Conservation (phyloP, 2,113 vertebrate genomes). For the Odocoileus hemionus region DNA sequence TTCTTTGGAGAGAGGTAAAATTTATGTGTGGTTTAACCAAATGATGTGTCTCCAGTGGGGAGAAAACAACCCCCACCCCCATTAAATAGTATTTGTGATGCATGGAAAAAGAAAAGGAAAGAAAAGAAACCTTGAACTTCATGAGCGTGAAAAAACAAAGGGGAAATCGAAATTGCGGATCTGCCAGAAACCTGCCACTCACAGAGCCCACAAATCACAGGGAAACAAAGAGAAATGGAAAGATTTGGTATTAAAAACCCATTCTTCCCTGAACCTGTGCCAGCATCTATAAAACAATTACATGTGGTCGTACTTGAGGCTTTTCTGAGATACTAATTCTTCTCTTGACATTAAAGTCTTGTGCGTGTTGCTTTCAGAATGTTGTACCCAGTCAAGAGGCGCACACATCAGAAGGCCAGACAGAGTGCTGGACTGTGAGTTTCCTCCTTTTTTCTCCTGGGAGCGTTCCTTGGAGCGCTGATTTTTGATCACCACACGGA, state of each 20-base stretch:
- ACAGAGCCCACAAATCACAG: conserved; percentile 63
- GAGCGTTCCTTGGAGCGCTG: not conserved
- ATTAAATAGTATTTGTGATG: conserved; percentile 59
- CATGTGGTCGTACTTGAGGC: conserved; percentile 57
- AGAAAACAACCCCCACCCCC: not conserved
- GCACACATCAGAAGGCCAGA: not conserved
- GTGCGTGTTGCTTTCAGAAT: conserved; percentile 14
- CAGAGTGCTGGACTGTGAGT: not conserved
- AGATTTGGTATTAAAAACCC: conserved; percentile 75
- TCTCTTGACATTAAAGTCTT: conserved; percentile 55
- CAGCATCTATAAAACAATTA: conserved; percentile 74
- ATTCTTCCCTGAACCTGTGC: conserved; percentile 68
- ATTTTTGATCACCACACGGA: not conserved
- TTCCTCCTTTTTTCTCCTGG: not conserved
- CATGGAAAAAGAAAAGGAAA: not conserved
- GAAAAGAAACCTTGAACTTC: conserved; percentile 53
- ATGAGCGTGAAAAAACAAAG: conserved; percentile 69
- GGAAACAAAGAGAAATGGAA: conserved; percentile 74
- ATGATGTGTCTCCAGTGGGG: conserved; percentile 7
- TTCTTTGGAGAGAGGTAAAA: conserved; percentile 59
- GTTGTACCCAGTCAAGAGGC: not conserved
- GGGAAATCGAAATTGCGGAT: conserved; percentile 54
- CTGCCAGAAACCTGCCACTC: conserved; percentile 74
- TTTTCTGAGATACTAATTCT: conserved; percentile 67
- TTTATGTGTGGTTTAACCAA: conserved; percentile 67